phyloP scores from a whole-genome alignment of 2,888 invertebrate genomes.

The Eristalinus sepulchralis region DNA sequence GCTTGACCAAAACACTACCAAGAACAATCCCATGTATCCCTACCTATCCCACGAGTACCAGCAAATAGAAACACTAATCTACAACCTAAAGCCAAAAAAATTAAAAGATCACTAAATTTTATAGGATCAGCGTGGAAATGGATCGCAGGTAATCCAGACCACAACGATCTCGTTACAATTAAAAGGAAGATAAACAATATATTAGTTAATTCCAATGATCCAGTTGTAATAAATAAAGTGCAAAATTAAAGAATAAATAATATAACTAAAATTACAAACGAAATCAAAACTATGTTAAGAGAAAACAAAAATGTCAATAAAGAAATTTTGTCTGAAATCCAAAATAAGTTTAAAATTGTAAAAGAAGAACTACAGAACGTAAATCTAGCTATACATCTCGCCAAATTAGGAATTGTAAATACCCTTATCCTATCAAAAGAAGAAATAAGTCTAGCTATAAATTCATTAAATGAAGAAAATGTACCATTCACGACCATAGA shows the following conservation, averaged over 20 bases:
- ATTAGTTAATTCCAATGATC: too few species aligned
- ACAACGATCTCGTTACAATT: too few species aligned
- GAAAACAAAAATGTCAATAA: neutral
- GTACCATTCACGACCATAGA: conserved; percentile 29
- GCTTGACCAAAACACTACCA: neutral
- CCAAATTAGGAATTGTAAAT: conserved; percentile 40
- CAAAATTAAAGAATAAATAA: too few species aligned
- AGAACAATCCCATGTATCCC: neutral
- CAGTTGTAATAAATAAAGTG: too few species aligned
- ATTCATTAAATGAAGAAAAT: conserved; percentile 30
- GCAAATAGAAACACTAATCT: neutral
- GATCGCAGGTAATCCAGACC: neutral
- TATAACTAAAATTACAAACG: too few species aligned
- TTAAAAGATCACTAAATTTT: conserved; percentile 1
- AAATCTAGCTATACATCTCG: conserved; percentile 40
- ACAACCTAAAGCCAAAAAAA: neutral
- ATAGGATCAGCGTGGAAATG: neutral
- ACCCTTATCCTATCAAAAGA: conserved; percentile 42
- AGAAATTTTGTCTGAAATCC: neutral
- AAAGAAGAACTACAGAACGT: conserved; percentile 33
- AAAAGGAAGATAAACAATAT: too few species aligned
- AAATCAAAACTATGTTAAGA: too few species aligned
- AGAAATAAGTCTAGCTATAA: conserved; percentile 34
- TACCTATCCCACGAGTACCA: neutral
- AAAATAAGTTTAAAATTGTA: conserved; percentile 15